Evolutionary conservation across 2,888 invertebrate species (phyloP), one percentile per base, ranked within the genome.

Genomic region (Chromoteleia sp.): DNA sequence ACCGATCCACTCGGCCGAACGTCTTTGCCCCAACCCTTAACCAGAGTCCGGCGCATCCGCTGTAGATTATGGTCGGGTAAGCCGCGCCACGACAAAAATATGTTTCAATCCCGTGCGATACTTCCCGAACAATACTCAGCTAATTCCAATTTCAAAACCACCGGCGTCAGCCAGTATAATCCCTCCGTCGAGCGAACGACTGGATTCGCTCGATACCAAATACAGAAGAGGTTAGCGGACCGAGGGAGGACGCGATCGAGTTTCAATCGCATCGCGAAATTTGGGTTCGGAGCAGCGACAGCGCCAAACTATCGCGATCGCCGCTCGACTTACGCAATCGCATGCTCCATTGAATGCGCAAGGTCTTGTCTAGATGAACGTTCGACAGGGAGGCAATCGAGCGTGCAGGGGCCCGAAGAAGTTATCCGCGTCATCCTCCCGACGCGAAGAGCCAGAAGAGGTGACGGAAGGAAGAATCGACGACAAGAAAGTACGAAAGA

Each of bases 401-500:
- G 87, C 85, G 86, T 86, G 84, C 80, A 84, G 25, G 85, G 82
- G 80, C 82, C 68, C 30, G 73, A 86, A 86, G 84, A 86, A 86
- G 84, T 85, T 78, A 85, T 81, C 81, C 50, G 41, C 36, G 41
- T 15, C 59, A 65, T 41, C 74, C 68, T 59, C 21, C n/a, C 54
- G 59, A 43, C 39, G 52, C 43, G 56, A 68, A 50, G 63, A 71
- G 29, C 12, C 25, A 50, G 74, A 48, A 70, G 52, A 73, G 59
- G 52, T 58, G 52, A 63, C 52, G 65, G 19, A 63, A 56, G 48
- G 58, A 75, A 78, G 48, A 5, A 29, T 8, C 58, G 45, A 33
- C 63, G 30, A 17, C 45, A 71, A 76, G 71, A 77, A 70, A 63
- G 73, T 25, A 50, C 61, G 21, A 39, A 21, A 43, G 30, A 33